phyloP scores from a whole-genome alignment of 2,888 invertebrate genomes.

The Ernsta delagoae region DNA sequence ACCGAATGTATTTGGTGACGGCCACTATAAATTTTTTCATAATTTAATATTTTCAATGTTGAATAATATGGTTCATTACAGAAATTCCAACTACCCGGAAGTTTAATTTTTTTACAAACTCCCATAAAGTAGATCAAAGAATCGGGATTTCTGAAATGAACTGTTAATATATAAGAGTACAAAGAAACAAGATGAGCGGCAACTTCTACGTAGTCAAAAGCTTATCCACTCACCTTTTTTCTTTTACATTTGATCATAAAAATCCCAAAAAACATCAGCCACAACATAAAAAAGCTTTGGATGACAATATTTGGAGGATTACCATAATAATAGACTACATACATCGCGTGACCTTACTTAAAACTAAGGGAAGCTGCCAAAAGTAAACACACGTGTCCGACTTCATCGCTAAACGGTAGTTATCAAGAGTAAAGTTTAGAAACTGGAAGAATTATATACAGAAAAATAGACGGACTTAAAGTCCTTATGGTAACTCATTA shows the following conservation, averaged over 20 bases:
- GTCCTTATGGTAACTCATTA: constrained; percentile 15
- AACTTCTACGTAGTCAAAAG: background rate
- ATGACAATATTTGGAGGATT: constrained; percentile 17
- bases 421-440: background rate
- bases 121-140: too few species aligned
- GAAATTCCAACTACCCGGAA: too few species aligned
- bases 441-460: constrained; percentile 2
- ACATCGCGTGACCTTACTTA: background rate
- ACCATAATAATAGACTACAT: background rate
- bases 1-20: too few species aligned
- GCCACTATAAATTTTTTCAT: background rate
- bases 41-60: background rate
- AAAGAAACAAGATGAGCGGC: constrained; percentile 5
- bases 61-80: too few species aligned
- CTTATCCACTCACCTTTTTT: background rate
- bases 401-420: background rate
- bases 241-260: constrained; percentile 11
- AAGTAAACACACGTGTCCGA: constrained; percentile 1
- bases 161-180: background rate
- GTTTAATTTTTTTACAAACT: background rate
- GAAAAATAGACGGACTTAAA: constrained; percentile 1
- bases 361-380: constrained; percentile 5
- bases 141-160: background rate
- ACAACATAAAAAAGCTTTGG: constrained; percentile 15
- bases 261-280: constrained; percentile 15